phyloP scores from a whole-genome alignment of 2,113 vertebrate genomes.

The Jacana jacana region DNA sequence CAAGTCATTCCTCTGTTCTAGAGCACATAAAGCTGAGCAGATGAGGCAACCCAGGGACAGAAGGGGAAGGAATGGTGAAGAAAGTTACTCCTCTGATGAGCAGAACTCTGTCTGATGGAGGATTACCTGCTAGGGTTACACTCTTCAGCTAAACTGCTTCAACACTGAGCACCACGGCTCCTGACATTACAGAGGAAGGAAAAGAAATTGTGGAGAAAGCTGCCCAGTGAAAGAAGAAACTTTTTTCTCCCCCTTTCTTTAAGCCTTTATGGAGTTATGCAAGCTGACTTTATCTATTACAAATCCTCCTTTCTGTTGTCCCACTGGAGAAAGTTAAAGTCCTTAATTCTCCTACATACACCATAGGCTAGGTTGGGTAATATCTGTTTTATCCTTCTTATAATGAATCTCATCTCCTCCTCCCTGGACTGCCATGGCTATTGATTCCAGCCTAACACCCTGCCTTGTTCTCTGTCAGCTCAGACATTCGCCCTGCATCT shows the following conservation, averaged over 20 bases:
- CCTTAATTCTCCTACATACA: slow-evolving; percentile 29
- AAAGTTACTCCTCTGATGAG: background rate
- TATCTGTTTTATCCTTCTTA: slow-evolving; percentile 47
- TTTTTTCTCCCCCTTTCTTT: background rate
- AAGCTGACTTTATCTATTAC: slow-evolving; percentile 6
- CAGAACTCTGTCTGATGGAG: background rate
- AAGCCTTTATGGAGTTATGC: background rate
- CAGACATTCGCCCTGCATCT: slow-evolving; percentile 24
- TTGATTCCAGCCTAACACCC: slow-evolving; percentile 60
- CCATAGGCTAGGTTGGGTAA: background rate
- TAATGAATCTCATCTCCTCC: slow-evolving; percentile 57
- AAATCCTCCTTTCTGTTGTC: slow-evolving; percentile 26
- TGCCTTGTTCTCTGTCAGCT: slow-evolving; percentile 51
- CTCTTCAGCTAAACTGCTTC: background rate
- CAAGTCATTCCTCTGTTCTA: background rate
- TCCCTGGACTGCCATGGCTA: background rate
- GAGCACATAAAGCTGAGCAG: background rate
- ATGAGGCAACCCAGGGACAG: background rate
- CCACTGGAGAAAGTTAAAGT: background rate
- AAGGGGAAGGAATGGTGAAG: background rate
- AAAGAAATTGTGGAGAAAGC: background rate
- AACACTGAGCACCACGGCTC: fast-evolving
- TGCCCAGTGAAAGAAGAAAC: background rate
- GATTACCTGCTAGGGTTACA: background rate
- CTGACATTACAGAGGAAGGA: background rate